Base-by-base conservation (phyloP, 2,113 vertebrate species). In the Lichenostomus cassidix region DNA sequence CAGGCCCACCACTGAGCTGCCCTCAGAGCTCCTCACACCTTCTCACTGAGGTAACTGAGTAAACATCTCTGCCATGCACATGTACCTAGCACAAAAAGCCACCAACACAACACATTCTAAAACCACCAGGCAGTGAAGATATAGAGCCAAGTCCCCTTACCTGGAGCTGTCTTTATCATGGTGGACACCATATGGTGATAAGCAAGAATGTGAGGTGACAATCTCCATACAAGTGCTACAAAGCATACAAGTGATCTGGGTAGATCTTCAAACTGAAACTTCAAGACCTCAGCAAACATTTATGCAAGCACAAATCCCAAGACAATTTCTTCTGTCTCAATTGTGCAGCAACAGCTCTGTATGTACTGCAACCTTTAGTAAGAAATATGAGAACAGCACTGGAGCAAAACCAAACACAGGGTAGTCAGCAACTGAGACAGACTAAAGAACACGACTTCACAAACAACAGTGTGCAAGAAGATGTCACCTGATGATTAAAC, bases 1-100 rank as follows among this genome's bases (percentile, higher is more conserved):
- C 71, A 46, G 35, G 12, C 52, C 46, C 25, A 39, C 52, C 2
- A 2, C 3, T 1, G 4, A 62, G 35, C 62, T 85, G 47, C 23
- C 39, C 71, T 50, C 22, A 15, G 25, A 3, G 19, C 19, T 81
- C 55, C 44, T 74, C 24, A 60, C 41, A 69, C 18, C 50, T 60
- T 44, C 41, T n/a, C 6, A 1, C 4, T 18, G 47, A 67, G 35
- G 31, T 8, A 39, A 29, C 0, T 0, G 21, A 59, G 31, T 3
- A 44, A 42, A 23, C 28, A n/a, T 2, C 22, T 25, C 68, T 16
- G 31, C 25, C 28, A 11, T 0, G 4, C 42, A 27, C 59, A 37
- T 0, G 2, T 20, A 14, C 41, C 9, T 1, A n/a, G 10, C 70
- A 41, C 33, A 33, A 55, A 63, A 37, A 33, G 29, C 3, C 49